phyloP scores from a whole-genome alignment of 2,797 vertebrate genomes.

The Pelobates cultripes region DNA sequence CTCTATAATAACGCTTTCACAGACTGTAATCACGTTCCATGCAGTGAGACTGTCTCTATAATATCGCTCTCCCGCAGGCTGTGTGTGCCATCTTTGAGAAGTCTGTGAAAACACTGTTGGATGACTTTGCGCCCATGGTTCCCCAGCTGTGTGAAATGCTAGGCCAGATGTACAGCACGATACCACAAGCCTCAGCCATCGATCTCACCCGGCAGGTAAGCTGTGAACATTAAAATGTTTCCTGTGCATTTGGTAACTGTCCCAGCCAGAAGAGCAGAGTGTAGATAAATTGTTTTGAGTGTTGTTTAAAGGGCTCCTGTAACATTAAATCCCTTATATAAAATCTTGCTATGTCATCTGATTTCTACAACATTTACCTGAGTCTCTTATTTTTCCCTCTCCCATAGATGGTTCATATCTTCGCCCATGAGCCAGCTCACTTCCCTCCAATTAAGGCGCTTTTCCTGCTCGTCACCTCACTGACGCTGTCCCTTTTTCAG shows the following conservation, averaged over 20 bases:
- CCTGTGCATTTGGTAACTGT: too few relatives aligned
- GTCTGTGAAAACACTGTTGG: constrained; percentile 95
- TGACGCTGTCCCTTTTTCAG: constrained; percentile 96
- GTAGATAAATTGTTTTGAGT: too few relatives aligned
- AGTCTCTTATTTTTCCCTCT: background rate
- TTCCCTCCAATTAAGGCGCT: constrained; percentile 97
- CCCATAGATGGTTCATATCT: constrained; percentile 96
- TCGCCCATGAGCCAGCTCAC: constrained; percentile 93
- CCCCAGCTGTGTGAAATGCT: constrained; percentile 98
- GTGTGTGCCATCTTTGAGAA: constrained; percentile 99
- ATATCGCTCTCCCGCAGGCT: constrained; percentile 71
- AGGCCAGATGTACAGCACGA: constrained; percentile 98
- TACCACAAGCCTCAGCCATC: constrained; percentile 95
- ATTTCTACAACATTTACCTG: too few relatives aligned
- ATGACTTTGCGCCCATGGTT: constrained; percentile 98
- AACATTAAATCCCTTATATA: too few relatives aligned
- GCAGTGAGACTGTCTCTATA: too few relatives aligned
- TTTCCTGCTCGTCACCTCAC: constrained; percentile 95
- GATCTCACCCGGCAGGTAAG: constrained; percentile 95
- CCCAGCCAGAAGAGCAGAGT: too few relatives aligned
- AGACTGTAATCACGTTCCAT: too few relatives aligned
- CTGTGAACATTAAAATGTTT: too few relatives aligned
- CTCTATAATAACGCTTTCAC: background rate
- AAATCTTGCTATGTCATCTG: too few relatives aligned
- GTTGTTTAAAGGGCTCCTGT: too few relatives aligned